These are phyloP conservation scores for Dendrophyllia cribrosa DNA, from an alignment of 64 coral and sea anemone genomes.

Conservation along the genomic window DNA sequence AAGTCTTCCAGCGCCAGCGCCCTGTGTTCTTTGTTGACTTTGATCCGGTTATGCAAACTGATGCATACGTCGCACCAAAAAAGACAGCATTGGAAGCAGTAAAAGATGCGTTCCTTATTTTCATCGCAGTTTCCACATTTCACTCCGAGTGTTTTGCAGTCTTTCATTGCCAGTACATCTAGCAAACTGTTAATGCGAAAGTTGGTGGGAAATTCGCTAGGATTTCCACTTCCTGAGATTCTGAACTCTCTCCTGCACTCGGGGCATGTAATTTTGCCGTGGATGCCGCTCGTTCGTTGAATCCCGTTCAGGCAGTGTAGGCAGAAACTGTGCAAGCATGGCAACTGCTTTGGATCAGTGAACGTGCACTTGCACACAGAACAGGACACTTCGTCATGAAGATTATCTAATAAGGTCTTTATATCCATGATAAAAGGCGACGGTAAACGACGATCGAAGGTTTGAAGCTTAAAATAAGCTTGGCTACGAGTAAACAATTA, in stretches of 20 bases:
- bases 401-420: too few relatives aligned
- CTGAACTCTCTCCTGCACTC: background rate
- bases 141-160: background rate
- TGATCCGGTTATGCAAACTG: background rate
- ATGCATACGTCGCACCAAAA: too few relatives aligned
- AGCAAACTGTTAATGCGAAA: background rate
- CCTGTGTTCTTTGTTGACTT: background rate
- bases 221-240: background rate
- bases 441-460: too few relatives aligned
- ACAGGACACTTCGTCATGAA: too few relatives aligned
- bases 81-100: background rate
- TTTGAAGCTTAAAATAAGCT: too few relatives aligned
- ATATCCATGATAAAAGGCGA: too few relatives aligned
- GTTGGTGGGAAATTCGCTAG: background rate
- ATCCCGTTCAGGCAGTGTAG: too few relatives aligned
- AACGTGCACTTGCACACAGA: too few relatives aligned
- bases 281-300: too few relatives aligned
- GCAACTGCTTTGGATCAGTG: too few relatives aligned
- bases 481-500: too few relatives aligned
- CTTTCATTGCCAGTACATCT: background rate
- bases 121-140: constrained; percentile 23
- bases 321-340: too few relatives aligned
- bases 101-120: background rate
- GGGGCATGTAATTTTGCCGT: background rate
- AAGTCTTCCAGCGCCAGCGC: constrained; percentile 28